phyloP scores from a whole-genome alignment of 2,113 vertebrate genomes.

The Tichodroma muraria region DNA sequence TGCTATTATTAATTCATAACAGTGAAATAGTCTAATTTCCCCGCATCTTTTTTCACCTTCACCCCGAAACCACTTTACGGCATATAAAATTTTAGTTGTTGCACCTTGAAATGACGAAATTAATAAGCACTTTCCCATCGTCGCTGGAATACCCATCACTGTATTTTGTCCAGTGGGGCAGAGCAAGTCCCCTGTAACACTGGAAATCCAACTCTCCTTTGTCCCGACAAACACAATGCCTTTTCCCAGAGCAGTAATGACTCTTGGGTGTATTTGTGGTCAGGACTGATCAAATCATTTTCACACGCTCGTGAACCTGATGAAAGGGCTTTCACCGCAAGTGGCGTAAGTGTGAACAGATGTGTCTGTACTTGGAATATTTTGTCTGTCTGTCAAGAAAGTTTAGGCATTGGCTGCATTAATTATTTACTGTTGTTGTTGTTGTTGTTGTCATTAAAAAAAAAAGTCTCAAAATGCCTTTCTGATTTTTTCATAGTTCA shows the following conservation, averaged over 20 bases:
- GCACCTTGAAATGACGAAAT: background rate
- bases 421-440: background rate
- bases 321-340: background rate
- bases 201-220: background rate
- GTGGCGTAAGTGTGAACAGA: background rate
- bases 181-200: background rate
- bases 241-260: background rate
- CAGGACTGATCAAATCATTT: background rate
- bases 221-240: background rate
- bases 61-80: background rate
- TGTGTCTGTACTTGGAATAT: background rate
- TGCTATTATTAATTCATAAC: background rate
- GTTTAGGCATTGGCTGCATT: background rate
- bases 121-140: background rate
- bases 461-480: background rate
- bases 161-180: background rate
- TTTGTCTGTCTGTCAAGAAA: background rate
- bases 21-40: background rate
- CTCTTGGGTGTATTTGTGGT: background rate
- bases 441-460: background rate
- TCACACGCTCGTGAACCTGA: background rate
- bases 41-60: background rate
- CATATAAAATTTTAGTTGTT: background rate
- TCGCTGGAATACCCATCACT: background rate
- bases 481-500: background rate